These are phyloP conservation scores for Biston betularia DNA, from an alignment of 2,888 invertebrate species.

Conservation along the genomic window DNA sequence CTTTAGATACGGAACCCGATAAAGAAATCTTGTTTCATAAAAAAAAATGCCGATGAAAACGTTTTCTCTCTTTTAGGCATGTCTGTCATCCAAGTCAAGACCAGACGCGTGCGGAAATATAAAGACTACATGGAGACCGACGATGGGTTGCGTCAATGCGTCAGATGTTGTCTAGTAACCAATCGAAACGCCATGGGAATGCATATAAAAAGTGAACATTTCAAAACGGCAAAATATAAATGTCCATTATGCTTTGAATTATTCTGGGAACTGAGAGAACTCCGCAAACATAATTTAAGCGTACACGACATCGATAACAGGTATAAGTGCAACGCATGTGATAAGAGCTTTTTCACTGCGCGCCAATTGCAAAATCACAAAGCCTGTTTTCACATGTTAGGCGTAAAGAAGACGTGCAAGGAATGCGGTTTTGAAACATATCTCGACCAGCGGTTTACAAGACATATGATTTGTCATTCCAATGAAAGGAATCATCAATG, in stretches of 20 bases:
- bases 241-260: conserved; percentile 1
- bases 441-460: background rate
- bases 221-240: background rate
- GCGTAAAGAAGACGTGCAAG: conserved; percentile 6
- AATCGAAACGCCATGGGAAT: background rate
- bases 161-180: background rate
- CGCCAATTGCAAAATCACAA: background rate
- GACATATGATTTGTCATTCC: conserved; percentile 3
- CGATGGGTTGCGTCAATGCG: background rate
- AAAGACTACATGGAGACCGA: conserved; percentile 1
- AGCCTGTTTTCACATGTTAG: conserved; percentile 15
- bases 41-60: too few relatives aligned
- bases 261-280: background rate
- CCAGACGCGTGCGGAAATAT: background rate
- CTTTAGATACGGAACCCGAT: too few relatives aligned
- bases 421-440: conserved; percentile 10
- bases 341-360: background rate
- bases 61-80: conserved; percentile 2
- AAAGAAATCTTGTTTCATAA: too few relatives aligned
- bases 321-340: conserved; percentile 24
- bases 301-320: conserved; percentile 19
- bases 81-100: background rate
- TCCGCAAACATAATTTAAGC: conserved; percentile 8
- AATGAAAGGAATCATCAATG: conserved; percentile 21
- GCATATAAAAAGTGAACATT: background rate